Conservation (phyloP, 2,113 vertebrate species). For the Bagarius yarrelli region DNA sequence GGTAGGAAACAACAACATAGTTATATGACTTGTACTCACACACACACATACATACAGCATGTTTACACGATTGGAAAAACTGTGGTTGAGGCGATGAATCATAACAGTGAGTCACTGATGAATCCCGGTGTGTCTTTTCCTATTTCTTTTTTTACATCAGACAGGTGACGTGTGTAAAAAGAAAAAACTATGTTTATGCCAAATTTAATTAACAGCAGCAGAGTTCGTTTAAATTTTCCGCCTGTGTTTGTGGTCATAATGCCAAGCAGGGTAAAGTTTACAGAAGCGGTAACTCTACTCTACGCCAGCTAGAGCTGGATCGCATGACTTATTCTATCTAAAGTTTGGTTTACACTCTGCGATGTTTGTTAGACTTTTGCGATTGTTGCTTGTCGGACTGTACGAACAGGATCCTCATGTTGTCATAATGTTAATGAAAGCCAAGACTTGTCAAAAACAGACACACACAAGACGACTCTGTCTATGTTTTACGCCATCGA, state of each 20-base stretch:
- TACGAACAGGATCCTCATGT: too few relatives aligned
- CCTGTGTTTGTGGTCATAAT: slow-evolving; percentile 61
- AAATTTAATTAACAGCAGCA: slow-evolving; percentile 61
- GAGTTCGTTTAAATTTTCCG: slow-evolving; percentile 59
- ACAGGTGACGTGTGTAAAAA: slow-evolving; percentile 24
- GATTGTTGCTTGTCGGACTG: too few relatives aligned
- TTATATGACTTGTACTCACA: not conserved
- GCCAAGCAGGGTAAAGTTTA: slow-evolving; percentile 38
- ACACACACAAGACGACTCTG: too few relatives aligned
- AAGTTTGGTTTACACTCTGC: too few relatives aligned
- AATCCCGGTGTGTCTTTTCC: slow-evolving; percentile 21
- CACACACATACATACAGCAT: too few relatives aligned
- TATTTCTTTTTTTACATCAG: slow-evolving; percentile 29
- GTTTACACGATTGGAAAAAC: not conserved
- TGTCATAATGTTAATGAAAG: too few relatives aligned
- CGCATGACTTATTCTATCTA: not conserved
- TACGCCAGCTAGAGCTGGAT: not conserved
- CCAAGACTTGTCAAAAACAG: too few relatives aligned
- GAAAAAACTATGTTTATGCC: slow-evolving; percentile 45
- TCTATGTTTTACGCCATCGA: too few relatives aligned
- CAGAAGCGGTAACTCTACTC: slow-evolving; percentile 36
- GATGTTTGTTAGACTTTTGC: too few relatives aligned
- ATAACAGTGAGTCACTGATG: not conserved
- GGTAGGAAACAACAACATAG: not conserved
- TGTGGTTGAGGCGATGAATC: not conserved